Base-by-base conservation (phyloP, 2,797 vertebrate genomes). In the Gephyroberyx darwinii region DNA sequence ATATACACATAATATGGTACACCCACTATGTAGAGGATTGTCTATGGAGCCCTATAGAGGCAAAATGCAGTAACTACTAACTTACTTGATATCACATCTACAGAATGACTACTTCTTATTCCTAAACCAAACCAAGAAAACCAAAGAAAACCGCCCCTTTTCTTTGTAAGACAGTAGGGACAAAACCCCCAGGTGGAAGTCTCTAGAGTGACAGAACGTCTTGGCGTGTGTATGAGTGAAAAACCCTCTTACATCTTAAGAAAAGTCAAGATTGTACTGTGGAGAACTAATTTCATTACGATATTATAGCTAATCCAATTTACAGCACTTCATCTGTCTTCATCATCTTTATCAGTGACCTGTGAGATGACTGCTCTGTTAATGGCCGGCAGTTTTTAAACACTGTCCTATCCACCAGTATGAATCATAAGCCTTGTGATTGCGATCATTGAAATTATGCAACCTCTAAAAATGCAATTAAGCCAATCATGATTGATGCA, bases 331-430 rank as follows among this genome's bases (percentile, higher is more conserved):
- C 86, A 86, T 90, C 86, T 69, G 72, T 86, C 86, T 85, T 88
- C 86, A 88, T 91, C 79, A 81, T 86, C 80, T 84, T 83, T 76
- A 86, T 77, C 83, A 69, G 55, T 88, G 86, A 89, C 87, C 89
- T 85, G 82, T 81, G 83, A 74, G 82, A 85, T 63, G 78, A 79
- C 82, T 64, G 52, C 71, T n/a, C 72, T 37, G 48, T 70, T 74
- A 84, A 87, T 69, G 74, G 78, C 51, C 75, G 43, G 61, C 74
- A 4, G 61, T 70, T 78, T 83, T 81, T 50, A 74, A 85, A 80
- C 70, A 30, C 37, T 13, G 1, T 62, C 66, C 81, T 74, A 78
- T 77, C 67, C 47, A 50, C 47, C 82, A 37, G 52, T 39, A 53
- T 54, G 39, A 86, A 83, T 84, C 69, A 82, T 69, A 74, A 75